Percentiles rank a stretch among this genome's conserved stretches.
Conservation (phyloP, 2,797 vertebrate species). For the Danio tinwini region DNA sequence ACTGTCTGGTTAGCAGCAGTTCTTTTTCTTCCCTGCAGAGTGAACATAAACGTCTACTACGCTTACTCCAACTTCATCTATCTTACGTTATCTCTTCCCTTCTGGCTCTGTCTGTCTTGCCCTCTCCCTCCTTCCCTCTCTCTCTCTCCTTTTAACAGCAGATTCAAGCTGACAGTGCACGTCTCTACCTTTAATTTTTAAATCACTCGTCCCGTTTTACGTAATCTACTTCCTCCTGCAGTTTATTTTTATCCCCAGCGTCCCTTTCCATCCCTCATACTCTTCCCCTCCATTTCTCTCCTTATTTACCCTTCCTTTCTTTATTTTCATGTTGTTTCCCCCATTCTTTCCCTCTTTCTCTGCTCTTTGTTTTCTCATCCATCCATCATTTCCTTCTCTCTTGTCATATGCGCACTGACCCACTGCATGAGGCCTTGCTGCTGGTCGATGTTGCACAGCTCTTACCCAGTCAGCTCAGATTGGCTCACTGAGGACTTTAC, state of each 20-base stretch:
- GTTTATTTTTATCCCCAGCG: constrained; percentile 75
- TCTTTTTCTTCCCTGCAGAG: constrained; percentile 25
- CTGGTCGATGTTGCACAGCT: background rate
- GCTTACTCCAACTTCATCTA: background rate
- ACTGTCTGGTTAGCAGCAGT: background rate
- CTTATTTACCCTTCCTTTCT: background rate
- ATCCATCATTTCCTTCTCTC: constrained; percentile 12
- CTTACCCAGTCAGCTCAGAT: background rate
- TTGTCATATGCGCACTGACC: constrained; percentile 5
- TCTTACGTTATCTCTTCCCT: constrained; percentile 28
- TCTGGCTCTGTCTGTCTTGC: constrained; percentile 19
- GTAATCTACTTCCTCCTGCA: constrained; percentile 69
- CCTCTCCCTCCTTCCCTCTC: background rate
- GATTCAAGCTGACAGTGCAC: constrained; percentile 69
- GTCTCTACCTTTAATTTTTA: constrained; percentile 78
- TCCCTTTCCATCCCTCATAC: constrained; percentile 42
- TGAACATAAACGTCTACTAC: constrained; percentile 10
- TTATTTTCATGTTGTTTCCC: constrained; percentile 3
- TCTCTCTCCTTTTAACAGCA: constrained; percentile 50
- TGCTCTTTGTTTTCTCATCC: constrained; percentile 1
- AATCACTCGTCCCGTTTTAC: constrained; percentile 75
- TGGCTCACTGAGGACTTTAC: background rate
- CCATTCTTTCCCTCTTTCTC: background rate
- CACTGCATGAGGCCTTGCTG: background rate
- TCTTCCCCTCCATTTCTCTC: constrained; percentile 20